Evolutionary conservation across 1,140 invertebrate species (phyloP).

Genomic region (Drosophila simulans): DNA sequence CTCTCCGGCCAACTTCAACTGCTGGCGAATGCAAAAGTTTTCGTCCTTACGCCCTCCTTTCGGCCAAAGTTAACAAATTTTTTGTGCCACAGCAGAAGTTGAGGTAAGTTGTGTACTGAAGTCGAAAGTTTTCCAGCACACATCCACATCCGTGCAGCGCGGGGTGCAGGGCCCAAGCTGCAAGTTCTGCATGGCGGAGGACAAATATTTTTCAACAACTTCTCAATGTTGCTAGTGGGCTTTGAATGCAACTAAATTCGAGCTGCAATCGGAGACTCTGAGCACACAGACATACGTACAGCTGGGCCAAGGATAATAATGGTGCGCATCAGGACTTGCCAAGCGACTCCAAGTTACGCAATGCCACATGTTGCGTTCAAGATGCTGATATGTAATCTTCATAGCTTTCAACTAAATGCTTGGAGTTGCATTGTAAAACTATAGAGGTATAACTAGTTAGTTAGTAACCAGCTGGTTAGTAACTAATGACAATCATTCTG

Average conservation of each 20-base stretch:
- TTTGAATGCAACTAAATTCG: conserved; percentile 50
- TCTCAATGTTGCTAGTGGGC: conserved; percentile 37
- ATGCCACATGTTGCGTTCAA: too few species aligned
- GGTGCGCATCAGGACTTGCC: neutral
- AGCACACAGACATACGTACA: neutral
- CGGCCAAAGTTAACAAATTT: conserved; percentile 72
- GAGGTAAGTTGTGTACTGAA: conserved; percentile 73
- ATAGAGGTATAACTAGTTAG: too few species aligned
- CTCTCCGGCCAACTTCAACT: conserved; percentile 45
- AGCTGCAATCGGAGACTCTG: conserved; percentile 32
- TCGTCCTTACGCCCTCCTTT: conserved; percentile 5
- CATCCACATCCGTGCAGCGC: conserved; percentile 13
- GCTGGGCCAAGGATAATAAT: neutral
- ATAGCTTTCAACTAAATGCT: too few species aligned
- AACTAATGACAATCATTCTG: too few species aligned
- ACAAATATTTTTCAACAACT: conserved; percentile 64
- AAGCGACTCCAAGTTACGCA: neutral
- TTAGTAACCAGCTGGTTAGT: too few species aligned
- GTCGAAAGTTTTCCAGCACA: conserved; percentile 63
- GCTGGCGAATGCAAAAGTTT: conserved; percentile 58
- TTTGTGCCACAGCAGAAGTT: conserved; percentile 61
- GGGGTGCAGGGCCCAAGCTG: conserved; percentile 3
- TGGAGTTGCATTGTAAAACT: too few species aligned
- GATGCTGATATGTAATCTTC: too few species aligned
- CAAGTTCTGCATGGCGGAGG: conserved; percentile 19